phyloP scores from a whole-genome alignment of 2,113 vertebrate genomes.

The Hypocryptadius cinnamomeus region DNA sequence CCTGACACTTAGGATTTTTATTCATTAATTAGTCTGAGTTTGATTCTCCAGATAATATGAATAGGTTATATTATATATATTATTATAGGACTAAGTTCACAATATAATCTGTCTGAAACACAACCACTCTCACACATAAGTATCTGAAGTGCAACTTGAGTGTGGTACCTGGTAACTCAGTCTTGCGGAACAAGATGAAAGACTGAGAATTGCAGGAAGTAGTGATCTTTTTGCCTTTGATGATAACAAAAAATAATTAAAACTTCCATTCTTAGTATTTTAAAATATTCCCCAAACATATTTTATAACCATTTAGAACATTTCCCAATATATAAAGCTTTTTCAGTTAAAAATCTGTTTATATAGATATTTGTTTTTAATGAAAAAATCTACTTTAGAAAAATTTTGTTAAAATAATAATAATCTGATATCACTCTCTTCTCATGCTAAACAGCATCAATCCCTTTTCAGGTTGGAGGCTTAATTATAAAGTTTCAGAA shows the following conservation, averaged over 20 bases:
- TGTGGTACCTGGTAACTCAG: background rate
- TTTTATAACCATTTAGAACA: background rate
- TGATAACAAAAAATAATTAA: background rate
- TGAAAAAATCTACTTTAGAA: background rate
- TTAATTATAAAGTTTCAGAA: background rate
- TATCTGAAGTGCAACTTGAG: background rate
- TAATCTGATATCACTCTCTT: background rate
- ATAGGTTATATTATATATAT: background rate
- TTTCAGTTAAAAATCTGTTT: background rate
- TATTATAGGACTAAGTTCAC: background rate
- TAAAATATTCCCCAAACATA: background rate
- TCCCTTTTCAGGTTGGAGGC: background rate
- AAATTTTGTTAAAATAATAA: background rate
- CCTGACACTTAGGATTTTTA: background rate
- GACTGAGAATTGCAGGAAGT: background rate
- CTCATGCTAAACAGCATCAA: background rate
- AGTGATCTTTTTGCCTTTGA: background rate
- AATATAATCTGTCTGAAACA: background rate
- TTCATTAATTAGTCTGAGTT: background rate
- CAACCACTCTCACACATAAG: background rate
- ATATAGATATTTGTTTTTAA: background rate
- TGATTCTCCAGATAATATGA: background rate
- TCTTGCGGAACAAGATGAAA: background rate
- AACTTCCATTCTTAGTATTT: background rate
- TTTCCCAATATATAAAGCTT: background rate